Percentiles rank a stretch among this genome's conserved stretches.
Conservation (phyloP, 2,797 vertebrate species). For the Halcyon chelicuti region DNA sequence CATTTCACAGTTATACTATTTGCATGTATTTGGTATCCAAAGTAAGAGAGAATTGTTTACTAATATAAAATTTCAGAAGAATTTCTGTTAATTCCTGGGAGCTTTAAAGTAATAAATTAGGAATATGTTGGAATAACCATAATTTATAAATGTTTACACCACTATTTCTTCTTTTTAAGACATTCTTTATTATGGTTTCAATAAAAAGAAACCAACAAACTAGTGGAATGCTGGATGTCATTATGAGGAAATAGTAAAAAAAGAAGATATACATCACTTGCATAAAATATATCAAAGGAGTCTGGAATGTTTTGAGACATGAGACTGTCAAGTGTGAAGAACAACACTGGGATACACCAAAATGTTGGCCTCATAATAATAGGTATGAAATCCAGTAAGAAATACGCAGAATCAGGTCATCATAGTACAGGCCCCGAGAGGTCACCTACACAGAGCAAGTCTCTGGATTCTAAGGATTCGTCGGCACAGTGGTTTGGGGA, state of each 20-base stretch:
- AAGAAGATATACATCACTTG: background rate
- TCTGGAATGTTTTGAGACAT: background rate
- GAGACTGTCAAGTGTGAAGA: background rate
- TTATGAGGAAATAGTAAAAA: background rate
- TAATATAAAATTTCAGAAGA: background rate
- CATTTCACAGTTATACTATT: background rate
- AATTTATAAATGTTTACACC: background rate
- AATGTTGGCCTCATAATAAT: background rate
- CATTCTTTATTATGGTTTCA: background rate
- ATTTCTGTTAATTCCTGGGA: background rate
- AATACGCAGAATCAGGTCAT: background rate
- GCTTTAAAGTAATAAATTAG: background rate
- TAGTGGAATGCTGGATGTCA: background rate
- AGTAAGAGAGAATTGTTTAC: background rate
- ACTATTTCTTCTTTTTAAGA: background rate
- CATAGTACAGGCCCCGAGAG: background rate
- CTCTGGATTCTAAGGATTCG: background rate
- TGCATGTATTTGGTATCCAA: background rate
- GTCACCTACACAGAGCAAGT: background rate
- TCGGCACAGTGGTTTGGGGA: background rate
- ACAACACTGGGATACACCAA: background rate
- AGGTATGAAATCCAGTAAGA: background rate
- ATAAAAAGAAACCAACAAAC: background rate
- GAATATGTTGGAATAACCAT: background rate
- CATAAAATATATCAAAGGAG: background rate